Base-by-base conservation (phyloP, 1,140 invertebrate genomes). In the Anastrepha ludens region DNA sequence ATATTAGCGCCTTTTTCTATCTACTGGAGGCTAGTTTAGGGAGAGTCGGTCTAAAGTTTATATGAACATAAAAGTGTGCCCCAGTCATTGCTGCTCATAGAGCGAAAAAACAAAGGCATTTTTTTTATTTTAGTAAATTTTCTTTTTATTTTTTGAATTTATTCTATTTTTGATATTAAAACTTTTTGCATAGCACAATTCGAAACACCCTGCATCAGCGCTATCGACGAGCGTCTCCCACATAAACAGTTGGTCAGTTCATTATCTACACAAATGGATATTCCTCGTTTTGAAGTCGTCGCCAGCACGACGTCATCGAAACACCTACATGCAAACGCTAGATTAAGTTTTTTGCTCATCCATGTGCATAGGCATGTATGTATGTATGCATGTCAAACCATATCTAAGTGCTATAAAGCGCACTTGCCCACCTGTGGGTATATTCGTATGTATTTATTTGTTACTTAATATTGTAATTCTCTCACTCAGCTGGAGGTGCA, bases 301-400 rank as follows among this genome's bases (percentile, higher is more conserved):
- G 39, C 3, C 41, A 74, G 67, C 39, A 39, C 67, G 13, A 74
- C 67, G 67, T 74, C 67, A 74, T 74, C 67, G 15, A 47, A 47
- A 74, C 39, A 44, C 67, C 67, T 47, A 2, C 29, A 29, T 29
- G 29, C 29, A 29, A 29, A 29, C 67, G 67, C 67, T 44, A 11
- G 15, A 15, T 74, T 47, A 47, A 41, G 11, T 3, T 44, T 74
- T 41, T 74, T 39, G 29, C 29, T 39, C 39, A 62, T 65, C 50
- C 6, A 55, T 8, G 50, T 55, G 11, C 50, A 55, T 11, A 55
- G 29, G 11, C 50, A 55, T 55, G 11, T 55, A 55, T 2, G 11
- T 55, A 55, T 55, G 11, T 55, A 55, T 11, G 6, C 6, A 11
- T 55, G 50, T 55, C 50, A 6, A 11, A 55, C 50, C 50, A 81